phyloP scores from a whole-genome alignment of 2,113 vertebrate species.

The Cryptoleucopteryx plumbea region DNA sequence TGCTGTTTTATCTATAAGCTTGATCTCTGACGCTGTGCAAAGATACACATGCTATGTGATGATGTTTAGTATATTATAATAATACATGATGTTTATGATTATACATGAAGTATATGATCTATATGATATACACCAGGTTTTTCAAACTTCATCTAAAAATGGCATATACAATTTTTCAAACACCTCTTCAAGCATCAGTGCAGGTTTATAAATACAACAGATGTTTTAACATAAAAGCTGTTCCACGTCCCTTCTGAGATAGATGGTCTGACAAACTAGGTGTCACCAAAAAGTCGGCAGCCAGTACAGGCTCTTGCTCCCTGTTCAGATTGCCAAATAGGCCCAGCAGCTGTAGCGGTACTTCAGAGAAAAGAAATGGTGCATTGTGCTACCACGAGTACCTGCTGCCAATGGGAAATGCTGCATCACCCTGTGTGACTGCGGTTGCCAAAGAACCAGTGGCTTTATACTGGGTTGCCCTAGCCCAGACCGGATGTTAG shows the following conservation, averaged over 20 bases:
- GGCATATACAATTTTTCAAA: not conserved
- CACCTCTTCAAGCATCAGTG: not conserved
- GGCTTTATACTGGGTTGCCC: not conserved
- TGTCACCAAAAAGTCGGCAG: not conserved
- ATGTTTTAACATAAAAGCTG: not conserved
- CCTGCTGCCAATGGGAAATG: fast-evolving
- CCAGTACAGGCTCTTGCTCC: not conserved
- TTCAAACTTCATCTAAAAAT: not conserved
- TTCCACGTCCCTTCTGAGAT: not conserved
- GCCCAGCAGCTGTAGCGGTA: not conserved
- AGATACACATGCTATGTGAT: not conserved
- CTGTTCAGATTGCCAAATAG: not conserved
- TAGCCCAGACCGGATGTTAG: not conserved
- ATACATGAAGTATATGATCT: not conserved
- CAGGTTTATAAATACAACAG: not conserved
- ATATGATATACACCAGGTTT: not conserved
- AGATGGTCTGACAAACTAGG: not conserved
- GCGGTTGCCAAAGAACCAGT: not conserved
- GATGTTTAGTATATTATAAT: not conserved
- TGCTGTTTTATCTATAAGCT: not conserved
- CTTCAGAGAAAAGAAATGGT: not conserved
- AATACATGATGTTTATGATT: not conserved
- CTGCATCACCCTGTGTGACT: not conserved
- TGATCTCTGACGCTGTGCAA: not conserved
- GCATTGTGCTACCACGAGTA: not conserved